A percentile compares a stretch with the other conserved stretches of the same genome.
Conservation (phyloP, 2,113 vertebrate species). For the Orthonyx spaldingii region DNA sequence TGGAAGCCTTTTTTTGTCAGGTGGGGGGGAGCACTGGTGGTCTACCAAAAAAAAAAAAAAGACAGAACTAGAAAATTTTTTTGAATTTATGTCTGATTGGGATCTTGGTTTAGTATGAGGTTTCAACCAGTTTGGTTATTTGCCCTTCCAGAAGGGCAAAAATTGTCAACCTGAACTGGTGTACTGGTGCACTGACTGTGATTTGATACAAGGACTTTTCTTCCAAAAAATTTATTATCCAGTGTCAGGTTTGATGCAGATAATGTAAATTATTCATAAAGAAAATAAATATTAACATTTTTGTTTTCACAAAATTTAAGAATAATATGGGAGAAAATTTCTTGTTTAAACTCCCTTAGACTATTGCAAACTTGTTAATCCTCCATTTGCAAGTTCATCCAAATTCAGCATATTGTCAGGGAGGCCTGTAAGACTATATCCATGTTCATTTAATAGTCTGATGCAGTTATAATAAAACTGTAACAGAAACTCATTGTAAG, state of each 20-base stretch:
- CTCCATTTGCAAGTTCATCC: background rate
- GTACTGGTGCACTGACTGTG: background rate
- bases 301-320: background rate
- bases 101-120: background rate
- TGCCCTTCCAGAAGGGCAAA: background rate
- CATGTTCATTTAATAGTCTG: background rate
- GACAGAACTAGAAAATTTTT: background rate
- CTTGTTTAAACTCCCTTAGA: background rate
- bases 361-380: background rate
- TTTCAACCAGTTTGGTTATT: accelerated
- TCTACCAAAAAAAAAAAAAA: background rate
- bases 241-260: background rate
- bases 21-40: accelerated
- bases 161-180: background rate
- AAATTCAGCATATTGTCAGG: background rate
- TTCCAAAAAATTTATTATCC: background rate
- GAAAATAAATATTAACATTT: background rate
- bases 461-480: background rate
- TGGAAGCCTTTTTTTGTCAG: background rate
- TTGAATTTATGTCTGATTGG: background rate
- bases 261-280: background rate
- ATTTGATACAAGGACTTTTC: background rate
- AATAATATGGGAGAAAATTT: background rate
- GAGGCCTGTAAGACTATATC: background rate
- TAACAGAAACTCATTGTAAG: background rate